These are phyloP conservation scores for Pyrrhia umbra DNA, from an alignment of 2,888 invertebrate species.

Conservation along the genomic window DNA sequence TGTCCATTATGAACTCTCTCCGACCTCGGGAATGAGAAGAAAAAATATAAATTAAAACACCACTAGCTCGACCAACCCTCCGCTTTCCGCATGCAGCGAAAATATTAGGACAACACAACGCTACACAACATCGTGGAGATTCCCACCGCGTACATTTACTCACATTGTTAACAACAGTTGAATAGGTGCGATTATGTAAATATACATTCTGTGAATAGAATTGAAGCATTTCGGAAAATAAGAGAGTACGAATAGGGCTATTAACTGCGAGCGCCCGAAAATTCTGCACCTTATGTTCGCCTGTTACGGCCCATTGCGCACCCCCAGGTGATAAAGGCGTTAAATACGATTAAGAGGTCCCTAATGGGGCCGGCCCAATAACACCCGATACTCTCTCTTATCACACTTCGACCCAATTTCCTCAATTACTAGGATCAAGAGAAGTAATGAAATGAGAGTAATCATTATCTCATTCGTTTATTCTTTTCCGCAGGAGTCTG, in stretches of 20 bases:
- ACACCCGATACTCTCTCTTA: conserved; percentile 82
- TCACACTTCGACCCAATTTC: conserved; percentile 87
- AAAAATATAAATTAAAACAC: conserved; percentile 83
- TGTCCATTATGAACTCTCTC: conserved; percentile 84
- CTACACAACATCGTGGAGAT: conserved; percentile 45
- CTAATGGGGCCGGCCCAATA: conserved; percentile 82
- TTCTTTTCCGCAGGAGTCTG: conserved; percentile 79
- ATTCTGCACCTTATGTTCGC: conserved; percentile 72
- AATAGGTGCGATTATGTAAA: conserved; percentile 67
- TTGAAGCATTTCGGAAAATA: conserved; percentile 61
- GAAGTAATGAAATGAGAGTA: conserved; percentile 89
- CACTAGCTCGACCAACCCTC: conserved; percentile 64
- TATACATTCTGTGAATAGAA: conserved; percentile 64
- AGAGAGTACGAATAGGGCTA: conserved; percentile 60
- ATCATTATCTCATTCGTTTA: conserved; percentile 88
- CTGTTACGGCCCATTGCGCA: conserved; percentile 81
- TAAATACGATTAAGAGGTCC: conserved; percentile 87
- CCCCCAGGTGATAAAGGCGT: conserved; percentile 87
- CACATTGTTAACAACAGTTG: conserved; percentile 62
- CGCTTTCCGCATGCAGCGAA: conserved; percentile 62
- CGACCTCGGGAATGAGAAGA: conserved; percentile 68
- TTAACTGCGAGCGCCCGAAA: conserved; percentile 63
- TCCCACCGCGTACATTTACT: conserved; percentile 51
- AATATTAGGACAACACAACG: conserved; percentile 61
- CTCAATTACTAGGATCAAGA: conserved; percentile 89